These are phyloP conservation scores for Hemicordylus capensis DNA, from an alignment of 2,113 vertebrate genomes.

Conservation along the genomic window DNA sequence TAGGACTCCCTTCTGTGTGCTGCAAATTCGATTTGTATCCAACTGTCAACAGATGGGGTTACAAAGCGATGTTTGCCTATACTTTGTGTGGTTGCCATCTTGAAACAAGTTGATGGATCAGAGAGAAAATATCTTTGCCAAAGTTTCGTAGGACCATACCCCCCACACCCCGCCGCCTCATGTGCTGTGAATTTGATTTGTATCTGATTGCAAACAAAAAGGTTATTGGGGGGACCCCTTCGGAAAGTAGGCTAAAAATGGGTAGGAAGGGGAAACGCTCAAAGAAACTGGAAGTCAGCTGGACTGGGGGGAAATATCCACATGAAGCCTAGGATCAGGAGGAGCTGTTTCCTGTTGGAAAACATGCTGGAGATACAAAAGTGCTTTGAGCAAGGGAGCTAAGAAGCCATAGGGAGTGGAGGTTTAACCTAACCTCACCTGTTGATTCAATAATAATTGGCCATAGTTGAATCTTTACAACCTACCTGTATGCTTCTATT, in stretches of 20 bases:
- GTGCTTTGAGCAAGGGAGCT: background rate
- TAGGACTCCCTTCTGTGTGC: too few relatives aligned
- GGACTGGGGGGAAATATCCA: background rate
- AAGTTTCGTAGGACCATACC: too few relatives aligned
- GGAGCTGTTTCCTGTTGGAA: background rate
- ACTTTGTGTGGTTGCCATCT: background rate
- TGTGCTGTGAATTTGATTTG: too few relatives aligned
- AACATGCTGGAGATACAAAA: background rate
- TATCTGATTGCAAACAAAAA: too few relatives aligned
- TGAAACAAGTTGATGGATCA: too few relatives aligned
- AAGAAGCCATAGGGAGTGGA: background rate
- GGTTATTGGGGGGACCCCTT: too few relatives aligned
- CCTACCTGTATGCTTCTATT: background rate
- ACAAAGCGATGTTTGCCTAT: too few relatives aligned
- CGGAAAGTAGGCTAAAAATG: too few relatives aligned
- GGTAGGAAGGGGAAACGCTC: background rate
- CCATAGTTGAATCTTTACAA: conserved; percentile 10
- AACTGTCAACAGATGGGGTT: too few relatives aligned
- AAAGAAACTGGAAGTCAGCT: background rate
- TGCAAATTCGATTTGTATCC: too few relatives aligned
- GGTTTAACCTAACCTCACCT: background rate
- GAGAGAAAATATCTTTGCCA: too few relatives aligned
- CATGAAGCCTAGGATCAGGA: background rate
- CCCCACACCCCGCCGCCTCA: too few relatives aligned
- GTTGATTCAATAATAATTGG: background rate